Conservation (phyloP, 1,140 invertebrate species). For the Nasonia longicornis region DNA sequence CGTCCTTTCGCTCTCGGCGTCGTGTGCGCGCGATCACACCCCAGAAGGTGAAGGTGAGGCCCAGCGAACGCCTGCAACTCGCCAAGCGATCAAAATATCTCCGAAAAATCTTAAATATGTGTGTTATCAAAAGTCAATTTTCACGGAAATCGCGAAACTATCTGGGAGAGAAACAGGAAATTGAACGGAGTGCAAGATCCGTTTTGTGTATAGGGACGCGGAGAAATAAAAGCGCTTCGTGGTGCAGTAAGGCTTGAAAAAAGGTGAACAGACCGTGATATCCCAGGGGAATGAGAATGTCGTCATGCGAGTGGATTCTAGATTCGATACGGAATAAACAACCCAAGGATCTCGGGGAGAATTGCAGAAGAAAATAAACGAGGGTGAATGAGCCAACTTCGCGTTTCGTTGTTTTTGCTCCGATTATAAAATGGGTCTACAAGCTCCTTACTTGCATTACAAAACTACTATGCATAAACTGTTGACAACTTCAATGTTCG, state of each 20-base stretch:
- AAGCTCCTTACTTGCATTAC: too few species aligned
- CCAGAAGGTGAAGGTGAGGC: neutral
- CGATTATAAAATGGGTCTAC: too few species aligned
- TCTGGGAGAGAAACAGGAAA: conserved; percentile 10
- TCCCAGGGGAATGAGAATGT: conserved; percentile 38
- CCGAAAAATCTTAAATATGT: too few species aligned
- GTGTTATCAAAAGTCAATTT: conserved; percentile 16
- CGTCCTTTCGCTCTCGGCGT: conserved; percentile 54
- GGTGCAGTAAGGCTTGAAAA: conserved; percentile 43
- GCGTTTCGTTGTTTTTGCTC: too few species aligned
- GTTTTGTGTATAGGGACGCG: conserved; percentile 41
- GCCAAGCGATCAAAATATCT: too few species aligned
- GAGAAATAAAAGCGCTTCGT: conserved; percentile 39
- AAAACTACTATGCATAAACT: too few species aligned
- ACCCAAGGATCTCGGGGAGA: conserved; percentile 8
- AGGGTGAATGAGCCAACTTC: neutral
- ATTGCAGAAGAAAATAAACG: conserved; percentile 26
- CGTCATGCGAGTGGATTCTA: conserved; percentile 39
- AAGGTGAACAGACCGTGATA: conserved; percentile 40
- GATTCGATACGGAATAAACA: conserved; percentile 45
- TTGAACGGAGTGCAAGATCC: conserved; percentile 29
- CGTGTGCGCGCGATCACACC: too few species aligned
- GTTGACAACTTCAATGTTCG: too few species aligned
- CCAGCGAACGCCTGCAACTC: neutral
- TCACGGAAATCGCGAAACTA: neutral